Evolutionary conservation across 2,797 vertebrate genomes (phyloP).

Genomic region (Cottoperca gobio): DNA sequence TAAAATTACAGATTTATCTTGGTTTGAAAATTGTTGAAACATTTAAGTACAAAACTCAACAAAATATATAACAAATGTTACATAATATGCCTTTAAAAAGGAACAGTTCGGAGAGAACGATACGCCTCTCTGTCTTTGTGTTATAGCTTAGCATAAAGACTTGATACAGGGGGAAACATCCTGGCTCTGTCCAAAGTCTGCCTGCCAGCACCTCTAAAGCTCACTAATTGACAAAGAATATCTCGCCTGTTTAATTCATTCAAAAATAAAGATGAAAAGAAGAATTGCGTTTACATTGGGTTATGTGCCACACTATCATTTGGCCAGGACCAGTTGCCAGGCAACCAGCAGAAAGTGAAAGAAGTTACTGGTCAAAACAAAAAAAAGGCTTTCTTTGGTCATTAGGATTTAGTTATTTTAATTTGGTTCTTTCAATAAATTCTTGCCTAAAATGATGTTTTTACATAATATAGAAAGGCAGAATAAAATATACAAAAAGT

Average conservation of each 20-base stretch:
- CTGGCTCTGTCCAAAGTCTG: neutral
- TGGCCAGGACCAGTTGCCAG: conserved; percentile 39
- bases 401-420: neutral
- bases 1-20: no score
- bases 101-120: neutral
- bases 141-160: neutral
- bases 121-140: no score
- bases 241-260: conserved; percentile 1
- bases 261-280: neutral
- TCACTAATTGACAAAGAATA: neutral
- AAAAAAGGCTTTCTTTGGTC: neutral
- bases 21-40: no score
- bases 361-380: conserved; percentile 12
- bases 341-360: conserved; percentile 36
- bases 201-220: neutral
- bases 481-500: neutral
- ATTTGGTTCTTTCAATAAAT: neutral
- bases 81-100: neutral
- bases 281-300: neutral
- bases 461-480: neutral
- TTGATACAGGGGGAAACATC: neutral
- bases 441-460: neutral
- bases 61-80: no score
- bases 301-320: conserved; percentile 1
- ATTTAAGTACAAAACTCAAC: no score